Evolutionary conservation across 2,888 invertebrate genomes (phyloP), one percentile per base, ranked within the genome.

Genomic region (Acanthococcus lagerstroemiae): DNA sequence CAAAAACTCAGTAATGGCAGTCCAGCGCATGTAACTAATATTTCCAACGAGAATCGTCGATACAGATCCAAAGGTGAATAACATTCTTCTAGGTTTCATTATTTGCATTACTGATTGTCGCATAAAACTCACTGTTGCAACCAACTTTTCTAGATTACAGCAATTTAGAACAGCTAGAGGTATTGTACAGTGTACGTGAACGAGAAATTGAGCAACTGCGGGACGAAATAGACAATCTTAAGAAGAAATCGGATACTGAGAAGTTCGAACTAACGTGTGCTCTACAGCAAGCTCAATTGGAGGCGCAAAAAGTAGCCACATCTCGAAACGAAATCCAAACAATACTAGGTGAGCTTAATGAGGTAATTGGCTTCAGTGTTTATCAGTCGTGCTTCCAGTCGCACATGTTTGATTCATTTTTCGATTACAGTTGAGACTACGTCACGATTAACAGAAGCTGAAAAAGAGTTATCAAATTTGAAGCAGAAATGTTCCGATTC

Each of bases 281-380:
- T 22, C 25, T 57, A 3, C 25, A 21, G 15, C 17, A 26, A 25
- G 22, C 46, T 21, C 55, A 57, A 50, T n/a, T 50, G 6, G 57
- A 66, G 50, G 50, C 50, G 24, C 27, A 66, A 4, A 57, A 48
- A 27, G 37, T 55, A 5, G 19, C 55, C 26, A 37, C 24, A 22
- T 50, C 66, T 17, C 30, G 24, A 7, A 30, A 48, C 6, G 48
- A 48, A 26, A 44, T 26, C 19, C 57, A 66, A 52, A 52, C 45
- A 57, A 52, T 56, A 24, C 57, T 66, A 12, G 57, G 66, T 66
- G 4, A 30, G 50, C n/a, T n/a, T n/a, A n/a, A n/a, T n/a, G n/a
- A n/a, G n/a, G n/a, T n/a, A n/a, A n/a, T n/a, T n/a, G n/a, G n/a
- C n/a, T n/a, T n/a, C n/a, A n/a, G n/a, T n/a, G n/a, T n/a, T n/a